Evolutionary conservation across 2,113 vertebrate genomes (phyloP), one percentile per base, ranked within the genome.

Genomic region (Hepsetus odoe): DNA sequence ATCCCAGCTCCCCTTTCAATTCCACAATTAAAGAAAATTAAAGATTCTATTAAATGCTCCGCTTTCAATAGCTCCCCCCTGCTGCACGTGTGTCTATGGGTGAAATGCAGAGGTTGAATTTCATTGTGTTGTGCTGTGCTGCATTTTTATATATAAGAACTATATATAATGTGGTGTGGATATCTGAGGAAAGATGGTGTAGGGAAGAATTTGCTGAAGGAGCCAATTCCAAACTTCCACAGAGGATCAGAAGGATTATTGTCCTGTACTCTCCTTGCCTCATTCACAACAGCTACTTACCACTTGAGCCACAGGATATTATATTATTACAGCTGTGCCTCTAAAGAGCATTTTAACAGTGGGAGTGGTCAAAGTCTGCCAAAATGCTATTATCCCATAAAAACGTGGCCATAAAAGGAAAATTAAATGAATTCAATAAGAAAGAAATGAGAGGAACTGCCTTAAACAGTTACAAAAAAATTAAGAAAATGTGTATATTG

Each of bases 261-360:
- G 20, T 55, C 4, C 22, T 22, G n/a, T 24, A 0, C 51, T 55
- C 51, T 22, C n/a, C 51, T 24, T 22, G 2, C n/a, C 2, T 13
- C 42, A 49, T 55, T 55, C 51, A 49, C 46, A 49, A 49, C 51
- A 55, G 51, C 51, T 24, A 53, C 51, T 53, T 53, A 55, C 51
- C n/a, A 55, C n/a, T 55, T 1, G 7, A 55, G 51, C 51, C 51
- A 55, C 51, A 55, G 51, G 51, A 55, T 13, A 55, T 55, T 10
- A 20, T 65, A 35, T 65, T 38, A n/a, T 65, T 22, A 22, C 61
- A 65, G 61, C 32, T 65, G 61, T 10, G 18, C 2, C n/a, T 65
- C 38, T 33, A 22, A 32, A 22, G 51, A 55, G n/a, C n/a, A 55
- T 38, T 22, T 20, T 65, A 20, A 38, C 24, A 18, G 28, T 33